Evolutionary conservation across 2,797 vertebrate species (phyloP).

Genomic region (Aulostomus chinensis): DNA sequence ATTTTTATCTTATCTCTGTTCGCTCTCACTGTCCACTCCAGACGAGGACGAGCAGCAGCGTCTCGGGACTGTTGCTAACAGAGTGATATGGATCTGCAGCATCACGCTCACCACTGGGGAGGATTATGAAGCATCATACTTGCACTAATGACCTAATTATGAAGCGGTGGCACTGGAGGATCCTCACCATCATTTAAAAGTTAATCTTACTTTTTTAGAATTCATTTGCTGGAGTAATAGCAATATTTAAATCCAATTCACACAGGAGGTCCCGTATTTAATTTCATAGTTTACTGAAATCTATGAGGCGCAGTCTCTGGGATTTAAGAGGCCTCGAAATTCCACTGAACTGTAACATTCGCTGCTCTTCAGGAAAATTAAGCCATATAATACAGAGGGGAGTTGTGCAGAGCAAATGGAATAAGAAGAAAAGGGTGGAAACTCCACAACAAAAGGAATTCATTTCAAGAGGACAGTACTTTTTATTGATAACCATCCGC

Average conservation of each 20-base stretch:
- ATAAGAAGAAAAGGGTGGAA: conserved; percentile 26
- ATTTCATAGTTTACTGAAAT: conserved; percentile 75
- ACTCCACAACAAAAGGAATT: conserved; percentile 55
- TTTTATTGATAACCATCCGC: conserved; percentile 55
- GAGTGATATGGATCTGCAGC: conserved; percentile 53
- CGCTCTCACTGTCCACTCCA: conserved; percentile 23
- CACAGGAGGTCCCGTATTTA: conserved; percentile 66
- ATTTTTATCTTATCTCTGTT: conserved; percentile 51
- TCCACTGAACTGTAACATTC: conserved; percentile 70
- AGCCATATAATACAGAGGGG: conserved; percentile 52
- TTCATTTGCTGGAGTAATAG: conserved; percentile 63
- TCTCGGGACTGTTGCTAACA: conserved; percentile 41
- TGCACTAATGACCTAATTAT: conserved; percentile 75
- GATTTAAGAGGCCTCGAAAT: conserved; percentile 66
- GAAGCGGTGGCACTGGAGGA: conserved; percentile 54
- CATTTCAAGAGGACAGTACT: conserved; percentile 38
- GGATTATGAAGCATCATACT: conserved; percentile 65
- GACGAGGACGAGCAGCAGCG: conserved; percentile 20
- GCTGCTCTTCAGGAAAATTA: conserved; percentile 70
- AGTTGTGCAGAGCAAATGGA: conserved; percentile 33
- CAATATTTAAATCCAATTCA: conserved; percentile 73
- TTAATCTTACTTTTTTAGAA: conserved; percentile 61
- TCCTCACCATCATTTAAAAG: conserved; percentile 72
- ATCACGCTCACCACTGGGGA: conserved; percentile 42
- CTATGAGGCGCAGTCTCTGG: conserved; percentile 57